phyloP scores from a whole-genome alignment of 1,140 invertebrate species.

The Ceratina australensis region DNA sequence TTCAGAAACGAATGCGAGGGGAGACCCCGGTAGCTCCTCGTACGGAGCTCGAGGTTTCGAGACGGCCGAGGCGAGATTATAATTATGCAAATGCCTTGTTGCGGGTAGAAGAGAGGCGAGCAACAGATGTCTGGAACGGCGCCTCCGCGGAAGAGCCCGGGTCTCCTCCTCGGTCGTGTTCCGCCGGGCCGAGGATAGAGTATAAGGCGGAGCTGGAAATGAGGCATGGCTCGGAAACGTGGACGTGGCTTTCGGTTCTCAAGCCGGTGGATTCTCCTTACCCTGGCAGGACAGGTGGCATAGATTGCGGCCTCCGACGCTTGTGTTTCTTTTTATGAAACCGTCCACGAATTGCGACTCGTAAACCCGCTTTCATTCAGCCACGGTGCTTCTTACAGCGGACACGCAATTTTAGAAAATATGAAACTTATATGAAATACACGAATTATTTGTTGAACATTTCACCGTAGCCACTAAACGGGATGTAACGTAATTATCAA shows the following conservation, averaged over 20 bases:
- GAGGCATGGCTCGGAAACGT: constrained; percentile 50
- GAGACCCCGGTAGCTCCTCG: constrained; percentile 8
- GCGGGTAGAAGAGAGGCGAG: constrained; percentile 61
- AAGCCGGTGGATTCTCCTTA: constrained; percentile 28
- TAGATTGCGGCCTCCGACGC: constrained; percentile 55
- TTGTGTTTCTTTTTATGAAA: constrained; percentile 64
- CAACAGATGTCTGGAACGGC: constrained; percentile 69
- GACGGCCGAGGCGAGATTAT: constrained; percentile 66
- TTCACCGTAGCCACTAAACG: too few relatives aligned
- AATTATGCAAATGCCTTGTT: constrained; percentile 70
- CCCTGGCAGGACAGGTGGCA: constrained; percentile 52
- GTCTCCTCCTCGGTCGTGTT: constrained; percentile 16
- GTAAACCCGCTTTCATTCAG: constrained; percentile 26
- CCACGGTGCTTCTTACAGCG: not conserved
- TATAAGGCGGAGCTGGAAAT: constrained; percentile 57
- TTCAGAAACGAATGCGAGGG: constrained; percentile 50
- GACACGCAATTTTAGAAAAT: too few relatives aligned
- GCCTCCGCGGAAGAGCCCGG: constrained; percentile 47
- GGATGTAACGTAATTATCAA: too few relatives aligned
- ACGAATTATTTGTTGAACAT: too few relatives aligned
- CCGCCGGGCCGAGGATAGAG: constrained; percentile 40
- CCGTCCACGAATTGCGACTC: constrained; percentile 39
- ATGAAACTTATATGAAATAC: too few relatives aligned
- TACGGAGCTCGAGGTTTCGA: constrained; percentile 58
- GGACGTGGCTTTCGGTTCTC: constrained; percentile 42